A percentile compares a stretch with the other conserved stretches of the same genome.
Evolutionary conservation across 1,140 invertebrate genomes (phyloP).

Genomic region (Polypedilum vanderplanki): DNA sequence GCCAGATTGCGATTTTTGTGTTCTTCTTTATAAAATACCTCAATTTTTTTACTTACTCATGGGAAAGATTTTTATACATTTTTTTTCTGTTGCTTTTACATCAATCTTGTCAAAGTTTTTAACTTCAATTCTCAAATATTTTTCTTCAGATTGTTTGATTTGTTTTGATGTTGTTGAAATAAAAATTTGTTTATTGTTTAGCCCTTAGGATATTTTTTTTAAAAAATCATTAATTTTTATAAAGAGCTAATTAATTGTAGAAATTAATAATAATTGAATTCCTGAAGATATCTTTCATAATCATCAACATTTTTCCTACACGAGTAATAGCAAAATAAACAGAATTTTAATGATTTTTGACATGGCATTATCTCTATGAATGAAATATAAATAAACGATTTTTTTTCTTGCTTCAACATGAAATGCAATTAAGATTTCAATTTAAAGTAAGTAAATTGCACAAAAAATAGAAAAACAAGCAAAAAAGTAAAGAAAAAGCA

Average conservation of each 20-base stretch:
- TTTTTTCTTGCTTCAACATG: not conserved
- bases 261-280: too few relatives aligned
- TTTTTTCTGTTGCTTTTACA: not conserved
- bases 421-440: slow-evolving; percentile 19
- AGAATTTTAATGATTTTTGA: too few relatives aligned
- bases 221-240: too few relatives aligned
- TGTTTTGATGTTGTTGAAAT: too few relatives aligned
- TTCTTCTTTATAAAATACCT: not conserved
- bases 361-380: not conserved
- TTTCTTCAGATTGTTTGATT: too few relatives aligned
- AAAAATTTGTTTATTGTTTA: too few relatives aligned
- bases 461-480: not conserved
- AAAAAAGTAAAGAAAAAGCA: not conserved
- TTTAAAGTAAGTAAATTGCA: not conserved
- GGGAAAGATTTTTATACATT: not conserved
- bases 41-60: not conserved
- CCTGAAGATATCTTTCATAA: too few relatives aligned
- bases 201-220: too few relatives aligned
- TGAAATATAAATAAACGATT: not conserved
- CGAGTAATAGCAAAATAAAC: too few relatives aligned
- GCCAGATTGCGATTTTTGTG: not conserved
- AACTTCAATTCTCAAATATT: too few relatives aligned
- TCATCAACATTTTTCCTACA: too few relatives aligned
- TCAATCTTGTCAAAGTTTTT: not conserved
- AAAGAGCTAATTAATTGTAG: too few relatives aligned